These are phyloP conservation scores for Caerostris darwini DNA, from an alignment of 1,140 invertebrate species.

Conservation along the genomic window DNA sequence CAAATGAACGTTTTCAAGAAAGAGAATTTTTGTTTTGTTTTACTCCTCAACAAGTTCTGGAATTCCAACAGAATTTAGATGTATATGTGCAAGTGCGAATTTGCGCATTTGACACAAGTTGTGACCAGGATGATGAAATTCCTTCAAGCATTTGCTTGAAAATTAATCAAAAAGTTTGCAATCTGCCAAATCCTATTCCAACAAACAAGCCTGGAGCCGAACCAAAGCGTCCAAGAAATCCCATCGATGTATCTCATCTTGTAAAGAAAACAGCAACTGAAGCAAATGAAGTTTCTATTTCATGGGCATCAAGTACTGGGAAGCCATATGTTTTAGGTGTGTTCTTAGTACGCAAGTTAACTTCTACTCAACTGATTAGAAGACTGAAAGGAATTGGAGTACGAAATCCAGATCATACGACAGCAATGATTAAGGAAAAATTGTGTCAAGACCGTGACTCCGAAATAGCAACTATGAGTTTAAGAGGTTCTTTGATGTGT, in stretches of 20 bases:
- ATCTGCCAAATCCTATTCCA: conserved; percentile 97
- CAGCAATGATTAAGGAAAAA: conserved; percentile 91
- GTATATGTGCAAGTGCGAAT: conserved; percentile 93
- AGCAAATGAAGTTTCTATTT: conserved; percentile 90
- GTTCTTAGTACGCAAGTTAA: conserved; percentile 91
- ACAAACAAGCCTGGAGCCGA: conserved; percentile 98
- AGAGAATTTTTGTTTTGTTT: conserved; percentile 93
- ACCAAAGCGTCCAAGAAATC: conserved; percentile 96
- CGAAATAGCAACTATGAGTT: conserved; percentile 96
- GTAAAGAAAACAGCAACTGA: conserved; percentile 94
- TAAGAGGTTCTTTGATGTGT: conserved; percentile 93
- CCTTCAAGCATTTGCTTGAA: conserved; percentile 96
- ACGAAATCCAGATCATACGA: conserved; percentile 77
- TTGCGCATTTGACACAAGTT: conserved; percentile 93
- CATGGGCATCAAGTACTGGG: conserved; percentile 93
- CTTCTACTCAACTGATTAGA: conserved; percentile 88
- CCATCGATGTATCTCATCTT: conserved; percentile 96
- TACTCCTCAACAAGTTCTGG: conserved; percentile 92
- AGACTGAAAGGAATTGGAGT: conserved; percentile 90
- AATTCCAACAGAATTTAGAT: conserved; percentile 89
- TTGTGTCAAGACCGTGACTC: conserved; percentile 94
- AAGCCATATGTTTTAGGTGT: conserved; percentile 91
- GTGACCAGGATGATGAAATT: conserved; percentile 97
- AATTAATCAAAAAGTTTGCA: conserved; percentile 95
- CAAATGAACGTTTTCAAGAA: conserved; percentile 90